phyloP scores from a whole-genome alignment of 2,113 vertebrate genomes.

The Corythornis cristatus region DNA sequence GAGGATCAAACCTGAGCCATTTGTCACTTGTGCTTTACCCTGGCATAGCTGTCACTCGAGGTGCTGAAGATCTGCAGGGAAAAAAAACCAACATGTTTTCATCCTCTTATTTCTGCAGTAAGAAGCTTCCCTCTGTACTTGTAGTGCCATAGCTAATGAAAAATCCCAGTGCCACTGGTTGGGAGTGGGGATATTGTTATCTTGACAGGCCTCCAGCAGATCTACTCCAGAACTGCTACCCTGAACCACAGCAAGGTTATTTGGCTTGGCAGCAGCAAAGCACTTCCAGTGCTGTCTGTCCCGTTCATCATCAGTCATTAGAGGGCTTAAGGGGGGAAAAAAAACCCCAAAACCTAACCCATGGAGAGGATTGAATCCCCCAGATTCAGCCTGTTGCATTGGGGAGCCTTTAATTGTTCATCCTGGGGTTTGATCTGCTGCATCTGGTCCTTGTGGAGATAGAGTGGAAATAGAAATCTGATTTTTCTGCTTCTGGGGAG shows the following conservation, averaged over 20 bases:
- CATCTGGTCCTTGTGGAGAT: neutral
- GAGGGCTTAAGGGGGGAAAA: neutral
- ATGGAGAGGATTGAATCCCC: neutral
- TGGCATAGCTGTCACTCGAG: neutral
- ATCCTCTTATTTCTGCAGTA: constrained; percentile 27
- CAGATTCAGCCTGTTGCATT: neutral
- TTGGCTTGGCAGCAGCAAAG: constrained; percentile 45
- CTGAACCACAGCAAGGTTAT: constrained; percentile 3
- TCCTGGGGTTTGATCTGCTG: neutral
- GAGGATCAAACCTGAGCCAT: neutral
- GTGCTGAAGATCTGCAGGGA: constrained; percentile 19
- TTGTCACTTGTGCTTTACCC: constrained; percentile 4
- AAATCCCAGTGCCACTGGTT: neutral
- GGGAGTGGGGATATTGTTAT: constrained; percentile 45
- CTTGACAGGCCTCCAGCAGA: constrained; percentile 57
- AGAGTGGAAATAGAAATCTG: neutral
- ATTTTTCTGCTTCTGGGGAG: neutral
- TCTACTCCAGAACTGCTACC: neutral
- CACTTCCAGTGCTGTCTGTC: constrained; percentile 18
- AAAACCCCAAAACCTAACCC: neutral
- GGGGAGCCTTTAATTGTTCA: neutral
- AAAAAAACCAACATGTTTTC: constrained; percentile 14
- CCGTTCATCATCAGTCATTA: constrained; percentile 46
- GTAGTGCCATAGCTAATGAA: constrained; percentile 11
- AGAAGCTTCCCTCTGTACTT: constrained; percentile 39